Conservation (phyloP, 2,888 invertebrate genomes). For the Drosophila suboccidentalis region DNA sequence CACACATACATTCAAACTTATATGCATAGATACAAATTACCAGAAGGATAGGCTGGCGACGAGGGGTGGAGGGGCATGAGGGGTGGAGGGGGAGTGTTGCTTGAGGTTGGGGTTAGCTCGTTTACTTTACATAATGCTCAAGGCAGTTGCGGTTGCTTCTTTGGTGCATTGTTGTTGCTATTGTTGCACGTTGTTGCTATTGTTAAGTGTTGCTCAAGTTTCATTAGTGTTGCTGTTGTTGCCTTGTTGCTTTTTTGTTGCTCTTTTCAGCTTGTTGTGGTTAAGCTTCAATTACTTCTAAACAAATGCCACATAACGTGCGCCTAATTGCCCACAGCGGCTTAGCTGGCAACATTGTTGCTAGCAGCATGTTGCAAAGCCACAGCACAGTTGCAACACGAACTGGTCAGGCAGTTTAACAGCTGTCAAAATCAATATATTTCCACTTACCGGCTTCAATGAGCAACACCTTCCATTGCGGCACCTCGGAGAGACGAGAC, state of each 20-base stretch:
- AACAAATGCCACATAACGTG: constrained; percentile 76
- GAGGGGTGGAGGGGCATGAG: not conserved
- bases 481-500: constrained; percentile 85
- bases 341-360: constrained; percentile 33
- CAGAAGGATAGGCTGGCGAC: constrained; percentile 4
- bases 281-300: constrained; percentile 79
- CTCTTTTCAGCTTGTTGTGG: constrained; percentile 51
- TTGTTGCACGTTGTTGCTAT: constrained; percentile 62
- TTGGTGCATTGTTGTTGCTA: constrained; percentile 59
- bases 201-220: constrained; percentile 63
- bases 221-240: constrained; percentile 56
- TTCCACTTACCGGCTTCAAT: constrained; percentile 85
- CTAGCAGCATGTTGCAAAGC: constrained; percentile 49
- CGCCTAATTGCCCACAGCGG: constrained; percentile 67
- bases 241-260: constrained; percentile 23
- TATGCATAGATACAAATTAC: constrained; percentile 64
- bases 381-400: constrained; percentile 17
- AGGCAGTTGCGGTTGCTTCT: constrained; percentile 74
- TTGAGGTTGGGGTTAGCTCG: constrained; percentile 39
- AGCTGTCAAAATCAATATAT: constrained; percentile 36
- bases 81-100: not conserved
- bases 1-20: constrained; percentile 17
- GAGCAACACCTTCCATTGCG: constrained; percentile 85
- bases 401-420: not conserved
- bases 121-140: constrained; percentile 76